A percentile compares a stretch with the other conserved stretches of the same genome.
Conservation (phyloP, 2,888 invertebrate genomes). For the Idaea straminata region DNA sequence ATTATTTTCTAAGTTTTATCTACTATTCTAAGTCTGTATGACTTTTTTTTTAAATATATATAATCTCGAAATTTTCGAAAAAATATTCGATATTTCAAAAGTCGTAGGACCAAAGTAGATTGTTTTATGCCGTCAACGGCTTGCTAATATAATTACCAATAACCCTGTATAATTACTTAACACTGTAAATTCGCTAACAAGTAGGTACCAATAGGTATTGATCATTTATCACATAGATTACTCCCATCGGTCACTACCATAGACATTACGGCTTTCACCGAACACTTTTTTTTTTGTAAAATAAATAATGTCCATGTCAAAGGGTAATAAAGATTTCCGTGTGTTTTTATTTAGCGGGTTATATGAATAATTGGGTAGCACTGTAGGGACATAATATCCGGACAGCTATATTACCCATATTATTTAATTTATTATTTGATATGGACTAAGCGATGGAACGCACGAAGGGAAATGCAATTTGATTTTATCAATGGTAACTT, state of each 20-base stretch:
- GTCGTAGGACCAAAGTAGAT: too few relatives aligned
- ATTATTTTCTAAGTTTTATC: too few relatives aligned
- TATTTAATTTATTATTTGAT: background rate
- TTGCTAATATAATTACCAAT: too few relatives aligned
- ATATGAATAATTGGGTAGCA: background rate
- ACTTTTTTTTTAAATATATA: too few relatives aligned
- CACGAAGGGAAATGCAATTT: background rate
- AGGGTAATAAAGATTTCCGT: background rate
- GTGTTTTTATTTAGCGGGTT: background rate
- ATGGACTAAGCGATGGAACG: constrained; percentile 1
- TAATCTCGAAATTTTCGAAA: too few relatives aligned
- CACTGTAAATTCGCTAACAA: too few relatives aligned
- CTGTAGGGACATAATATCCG: background rate
- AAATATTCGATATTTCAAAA: too few relatives aligned
- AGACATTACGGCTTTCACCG: background rate
- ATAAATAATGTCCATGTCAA: background rate
- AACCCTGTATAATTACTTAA: too few relatives aligned
- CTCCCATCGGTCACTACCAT: background rate
- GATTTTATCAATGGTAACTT: background rate
- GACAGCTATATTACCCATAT: background rate
- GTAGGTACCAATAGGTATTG: too few relatives aligned
- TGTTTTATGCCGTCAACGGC: too few relatives aligned
- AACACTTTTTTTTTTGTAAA: background rate
- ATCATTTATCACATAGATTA: background rate
- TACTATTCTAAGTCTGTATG: too few relatives aligned